Evolutionary conservation across 2,113 vertebrate species (phyloP).

Genomic region (Grallaria varia): DNA sequence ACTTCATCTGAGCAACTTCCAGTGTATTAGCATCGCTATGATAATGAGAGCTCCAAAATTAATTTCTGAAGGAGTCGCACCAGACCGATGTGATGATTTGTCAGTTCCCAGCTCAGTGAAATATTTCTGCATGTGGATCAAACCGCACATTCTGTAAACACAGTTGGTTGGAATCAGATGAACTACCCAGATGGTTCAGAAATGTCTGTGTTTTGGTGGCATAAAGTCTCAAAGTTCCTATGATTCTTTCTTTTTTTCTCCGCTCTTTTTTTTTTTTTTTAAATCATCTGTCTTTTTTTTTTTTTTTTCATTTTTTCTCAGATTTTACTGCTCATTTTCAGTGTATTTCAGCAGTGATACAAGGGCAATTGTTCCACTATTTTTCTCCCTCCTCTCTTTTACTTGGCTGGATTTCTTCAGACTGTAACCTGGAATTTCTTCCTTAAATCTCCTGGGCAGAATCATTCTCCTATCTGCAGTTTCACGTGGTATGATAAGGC

Average conservation of each 20-base stretch:
- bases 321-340: neutral
- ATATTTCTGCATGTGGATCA: neutral
- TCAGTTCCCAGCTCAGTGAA: neutral
- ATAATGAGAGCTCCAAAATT: neutral
- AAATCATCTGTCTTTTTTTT: neutral
- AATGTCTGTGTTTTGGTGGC: neutral
- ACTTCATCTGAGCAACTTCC: neutral
- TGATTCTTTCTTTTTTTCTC: rapidly evolving
- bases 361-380: neutral
- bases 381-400: neutral
- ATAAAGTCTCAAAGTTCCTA: neutral
- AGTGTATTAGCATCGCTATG: neutral
- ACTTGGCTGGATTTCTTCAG: neutral
- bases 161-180: neutral
- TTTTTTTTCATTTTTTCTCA: neutral
- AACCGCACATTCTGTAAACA: neutral
- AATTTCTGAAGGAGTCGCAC: neutral
- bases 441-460: neutral
- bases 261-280: neutral
- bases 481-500: neutral
- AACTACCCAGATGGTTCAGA: neutral
- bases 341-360: neutral
- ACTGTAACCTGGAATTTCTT: neutral
- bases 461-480: neutral
- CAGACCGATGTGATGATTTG: neutral